Percentiles rank a stretch among this genome's conserved stretches.
Evolutionary conservation across 2,888 invertebrate genomes (phyloP).

Genomic region (Chaetoderma sp.): DNA sequence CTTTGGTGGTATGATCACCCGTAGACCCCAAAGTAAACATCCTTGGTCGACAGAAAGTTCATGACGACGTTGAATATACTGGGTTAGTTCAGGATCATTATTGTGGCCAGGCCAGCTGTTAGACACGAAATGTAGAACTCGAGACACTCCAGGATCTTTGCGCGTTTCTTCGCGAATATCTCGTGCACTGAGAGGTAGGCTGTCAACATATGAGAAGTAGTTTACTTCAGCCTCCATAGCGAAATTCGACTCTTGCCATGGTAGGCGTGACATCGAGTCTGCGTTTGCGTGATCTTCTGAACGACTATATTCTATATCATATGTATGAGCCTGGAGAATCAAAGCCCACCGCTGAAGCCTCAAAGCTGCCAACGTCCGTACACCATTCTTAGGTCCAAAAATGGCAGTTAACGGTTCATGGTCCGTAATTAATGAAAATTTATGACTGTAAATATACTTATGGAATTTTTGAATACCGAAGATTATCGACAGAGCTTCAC

Average conservation of each 20-base stretch:
- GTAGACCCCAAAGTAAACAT: constrained; percentile 30
- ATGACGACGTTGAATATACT: constrained; percentile 15
- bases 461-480: constrained; percentile 36
- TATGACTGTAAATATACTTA: constrained; percentile 27
- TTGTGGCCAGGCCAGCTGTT: constrained; percentile 22
- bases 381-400: not conserved
- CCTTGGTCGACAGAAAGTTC: constrained; percentile 27
- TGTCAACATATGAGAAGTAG: constrained; percentile 5
- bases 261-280: constrained; percentile 48
- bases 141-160: constrained; percentile 21
- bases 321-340: not conserved
- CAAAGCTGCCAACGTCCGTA: not conserved
- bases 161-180: not conserved
- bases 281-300: constrained; percentile 33
- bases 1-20: constrained; percentile 36
- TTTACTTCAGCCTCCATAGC: constrained; percentile 16
- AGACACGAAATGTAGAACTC: constrained; percentile 23
- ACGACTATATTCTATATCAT: not conserved
- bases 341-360: not conserved
- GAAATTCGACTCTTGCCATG: not conserved
- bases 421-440: not conserved
- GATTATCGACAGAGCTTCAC: constrained; percentile 66
- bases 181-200: not conserved
- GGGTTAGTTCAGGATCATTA: constrained; percentile 4
- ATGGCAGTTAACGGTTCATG: not conserved